A percentile compares a stretch with the other conserved stretches of the same genome.
Conservation (phyloP, 2,797 vertebrate species). For the Sebastes umbrosus region DNA sequence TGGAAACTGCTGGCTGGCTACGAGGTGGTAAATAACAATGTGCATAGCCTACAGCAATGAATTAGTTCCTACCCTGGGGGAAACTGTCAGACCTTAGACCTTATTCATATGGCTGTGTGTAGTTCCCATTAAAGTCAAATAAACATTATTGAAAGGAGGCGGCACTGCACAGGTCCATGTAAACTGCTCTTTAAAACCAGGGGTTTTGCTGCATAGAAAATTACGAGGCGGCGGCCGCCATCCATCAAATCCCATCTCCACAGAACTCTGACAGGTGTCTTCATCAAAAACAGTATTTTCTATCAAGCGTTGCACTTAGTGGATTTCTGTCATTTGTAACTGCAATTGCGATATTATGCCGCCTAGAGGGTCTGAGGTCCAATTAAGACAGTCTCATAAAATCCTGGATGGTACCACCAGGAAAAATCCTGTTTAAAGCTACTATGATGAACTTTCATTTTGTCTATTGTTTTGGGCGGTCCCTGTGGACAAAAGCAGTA, state of each 20-base stretch:
- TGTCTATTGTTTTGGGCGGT: background rate
- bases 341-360: no score
- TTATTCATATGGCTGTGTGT: background rate
- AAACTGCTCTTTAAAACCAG: background rate
- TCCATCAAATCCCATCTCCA: no score
- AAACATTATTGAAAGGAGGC: background rate
- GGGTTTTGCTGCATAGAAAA: no score
- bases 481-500: background rate
- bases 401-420: no score
- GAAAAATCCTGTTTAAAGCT: no score
- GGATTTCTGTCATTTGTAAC: no score
- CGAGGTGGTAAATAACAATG: background rate
- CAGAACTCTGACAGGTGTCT: no score
- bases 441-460: background rate
- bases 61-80: background rate
- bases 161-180: background rate
- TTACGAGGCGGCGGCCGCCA: no score
- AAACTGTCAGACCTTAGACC: background rate
- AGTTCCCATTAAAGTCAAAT: background rate
- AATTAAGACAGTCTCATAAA: no score
- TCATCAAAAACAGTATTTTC: no score
- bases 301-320: no score
- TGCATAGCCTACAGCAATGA: background rate
- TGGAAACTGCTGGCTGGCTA: background rate
- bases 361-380: no score